Conservation (phyloP, 2,113 vertebrate species). For the Bubo blakistoni region DNA sequence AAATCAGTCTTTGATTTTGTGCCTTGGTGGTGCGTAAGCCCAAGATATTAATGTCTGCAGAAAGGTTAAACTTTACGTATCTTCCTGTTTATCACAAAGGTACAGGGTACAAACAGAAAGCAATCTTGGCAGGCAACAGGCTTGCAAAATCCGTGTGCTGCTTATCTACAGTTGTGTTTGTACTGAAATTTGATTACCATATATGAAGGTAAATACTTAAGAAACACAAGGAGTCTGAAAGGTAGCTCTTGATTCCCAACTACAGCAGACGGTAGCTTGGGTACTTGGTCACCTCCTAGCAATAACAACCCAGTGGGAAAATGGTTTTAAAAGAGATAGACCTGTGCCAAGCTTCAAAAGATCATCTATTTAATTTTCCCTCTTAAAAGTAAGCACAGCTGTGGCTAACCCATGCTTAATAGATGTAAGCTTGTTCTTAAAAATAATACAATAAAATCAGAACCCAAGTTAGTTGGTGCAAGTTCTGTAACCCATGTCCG, state of each 20-base stretch:
- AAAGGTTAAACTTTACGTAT: constrained; percentile 62
- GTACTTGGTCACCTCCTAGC: background rate
- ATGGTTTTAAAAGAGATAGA: background rate
- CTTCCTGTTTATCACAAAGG: constrained; percentile 65
- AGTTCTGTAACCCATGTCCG: background rate
- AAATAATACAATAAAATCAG: background rate
- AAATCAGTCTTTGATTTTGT: constrained; percentile 13
- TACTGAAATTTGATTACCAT: constrained; percentile 15
- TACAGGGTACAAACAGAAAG: constrained; percentile 52
- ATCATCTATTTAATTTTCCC: background rate
- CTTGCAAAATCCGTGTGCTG: constrained; percentile 26
- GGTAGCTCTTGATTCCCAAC: background rate
- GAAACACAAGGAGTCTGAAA: background rate
- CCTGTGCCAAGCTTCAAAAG: background rate
- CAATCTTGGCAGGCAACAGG: constrained; percentile 43
- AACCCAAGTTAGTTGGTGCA: background rate
- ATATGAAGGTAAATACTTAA: background rate
- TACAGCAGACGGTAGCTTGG: background rate
- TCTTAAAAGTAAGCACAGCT: background rate
- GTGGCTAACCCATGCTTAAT: background rate
- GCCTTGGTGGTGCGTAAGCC: background rate
- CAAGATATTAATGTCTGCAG: constrained; percentile 34
- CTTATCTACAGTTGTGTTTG: constrained; percentile 38
- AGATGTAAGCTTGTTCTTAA: background rate
- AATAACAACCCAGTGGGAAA: background rate